Conservation (phyloP, 2,113 vertebrate genomes). For the Psilopsiagon aymara region DNA sequence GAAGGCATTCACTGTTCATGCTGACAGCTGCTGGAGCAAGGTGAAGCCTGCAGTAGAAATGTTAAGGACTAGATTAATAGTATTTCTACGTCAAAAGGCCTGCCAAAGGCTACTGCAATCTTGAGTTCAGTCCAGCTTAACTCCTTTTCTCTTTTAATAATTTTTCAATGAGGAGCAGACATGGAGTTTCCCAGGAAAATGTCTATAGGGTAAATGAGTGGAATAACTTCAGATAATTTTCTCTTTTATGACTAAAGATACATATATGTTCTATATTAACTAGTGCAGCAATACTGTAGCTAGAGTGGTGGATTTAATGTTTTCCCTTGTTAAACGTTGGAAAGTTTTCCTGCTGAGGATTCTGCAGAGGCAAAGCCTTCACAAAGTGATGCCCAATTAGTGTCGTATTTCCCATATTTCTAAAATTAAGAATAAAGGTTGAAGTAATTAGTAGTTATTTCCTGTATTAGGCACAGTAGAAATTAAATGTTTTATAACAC, state of each 20-base stretch:
- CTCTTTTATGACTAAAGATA: neutral
- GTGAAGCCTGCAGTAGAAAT: neutral
- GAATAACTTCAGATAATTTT: neutral
- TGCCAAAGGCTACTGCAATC: neutral
- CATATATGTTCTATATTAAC: neutral
- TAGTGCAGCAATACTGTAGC: neutral
- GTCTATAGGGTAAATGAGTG: neutral
- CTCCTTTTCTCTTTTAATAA: neutral
- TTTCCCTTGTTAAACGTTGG: neutral
- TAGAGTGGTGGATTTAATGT: neutral
- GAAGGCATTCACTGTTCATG: neutral
- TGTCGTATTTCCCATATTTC: neutral
- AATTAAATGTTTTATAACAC: constrained; percentile 27
- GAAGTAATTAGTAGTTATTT: constrained; percentile 49
- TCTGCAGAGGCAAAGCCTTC: neutral
- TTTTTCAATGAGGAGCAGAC: neutral
- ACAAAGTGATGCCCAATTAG: neutral
- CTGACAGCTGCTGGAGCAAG: neutral
- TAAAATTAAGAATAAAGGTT: constrained; percentile 29
- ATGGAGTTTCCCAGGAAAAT: neutral
- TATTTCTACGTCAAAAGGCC: neutral
- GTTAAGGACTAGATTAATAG: neutral
- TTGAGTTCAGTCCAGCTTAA: neutral
- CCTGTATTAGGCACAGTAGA: neutral
- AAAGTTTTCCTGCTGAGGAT: neutral